phyloP scores from a whole-genome alignment of 2,797 vertebrate genomes.

The Hoplostethus mediterraneus region DNA sequence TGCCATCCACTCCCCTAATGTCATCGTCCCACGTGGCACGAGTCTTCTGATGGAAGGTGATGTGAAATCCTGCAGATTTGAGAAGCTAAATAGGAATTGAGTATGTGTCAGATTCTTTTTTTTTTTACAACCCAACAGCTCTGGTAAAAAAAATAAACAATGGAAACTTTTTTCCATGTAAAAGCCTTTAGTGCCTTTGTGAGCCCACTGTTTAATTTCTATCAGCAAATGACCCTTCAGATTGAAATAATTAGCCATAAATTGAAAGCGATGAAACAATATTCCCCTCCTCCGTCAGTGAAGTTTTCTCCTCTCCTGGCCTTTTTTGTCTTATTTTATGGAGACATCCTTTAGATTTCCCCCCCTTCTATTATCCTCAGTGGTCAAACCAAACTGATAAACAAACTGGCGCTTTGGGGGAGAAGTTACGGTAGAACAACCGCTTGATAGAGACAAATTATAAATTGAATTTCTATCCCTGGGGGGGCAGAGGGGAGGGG shows the following conservation, averaged over 20 bases:
- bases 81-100: too few species aligned
- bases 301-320: constrained; percentile 19
- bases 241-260: constrained; percentile 45
- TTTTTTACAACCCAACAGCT: neutral
- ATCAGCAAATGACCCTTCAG: constrained; percentile 19
- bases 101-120: too few species aligned
- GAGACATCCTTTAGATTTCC: constrained; percentile 21
- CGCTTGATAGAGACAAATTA: constrained; percentile 64
- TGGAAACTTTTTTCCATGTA: neutral
- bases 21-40: too few species aligned
- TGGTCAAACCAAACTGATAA: constrained; percentile 53
- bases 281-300: neutral
- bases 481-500: constrained; percentile 32
- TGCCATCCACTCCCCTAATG: neutral
- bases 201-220: constrained; percentile 17
- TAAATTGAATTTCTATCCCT: constrained; percentile 66
- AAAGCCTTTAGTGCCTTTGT: neutral
- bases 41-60: too few species aligned
- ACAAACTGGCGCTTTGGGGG: constrained; percentile 44
- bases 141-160: neutral
- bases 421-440: constrained; percentile 32
- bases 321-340: constrained; percentile 27
- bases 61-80: too few species aligned
- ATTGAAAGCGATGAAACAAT: constrained; percentile 40
- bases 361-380: constrained; percentile 40